Base-by-base conservation (phyloP, 2,113 vertebrate species). In the Poeciliopsis occidentalis region DNA sequence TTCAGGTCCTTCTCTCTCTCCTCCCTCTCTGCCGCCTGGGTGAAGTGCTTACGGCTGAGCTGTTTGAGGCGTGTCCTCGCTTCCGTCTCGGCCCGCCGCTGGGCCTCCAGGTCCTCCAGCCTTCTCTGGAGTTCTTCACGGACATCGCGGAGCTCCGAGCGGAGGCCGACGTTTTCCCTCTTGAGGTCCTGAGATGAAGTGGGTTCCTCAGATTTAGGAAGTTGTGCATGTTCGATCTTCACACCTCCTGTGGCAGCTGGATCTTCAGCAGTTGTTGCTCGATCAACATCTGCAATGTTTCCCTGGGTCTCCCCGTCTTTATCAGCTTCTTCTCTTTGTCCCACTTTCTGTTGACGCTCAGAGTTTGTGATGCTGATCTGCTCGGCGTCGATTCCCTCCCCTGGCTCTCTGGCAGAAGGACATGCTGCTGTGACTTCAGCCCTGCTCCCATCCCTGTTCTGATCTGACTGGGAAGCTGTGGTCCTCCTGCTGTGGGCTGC, bases 381-480 rank as follows among this genome's bases (percentile, higher is more conserved):
- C 75, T 95, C 93, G 0, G 94, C 92, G 76, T 95, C 94, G 0
- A 94, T 94, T 68, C 95, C 95, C 78, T 95, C 95, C 10, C 92
- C 94, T 1, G 95, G 94, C 67, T 95, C 94, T 88, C 94, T 92
- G 71, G 91, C 91, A 17, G 80, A 54, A n/a, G 92, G 92, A 75
- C 89, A 94, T 17, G 81, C 83, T 22, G 69, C 41, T 15, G 75
- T 17, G 12, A 68, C 64, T 22, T 79, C 83, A 3, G 44, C 64
- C 37, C 31, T 71, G 44, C 61, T 76, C 61, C 85, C 76, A n/a
- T 34, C 82, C 41, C 75, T 79, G 13, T 64, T 78, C 69, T 69
- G 78, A 24, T 86, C 86, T 0, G 57, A 29, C 73, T 69, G 77
- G 37, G 32, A 15, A 32, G 73, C 6, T 62, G 41, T 5, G 3